Evolutionary conservation across 2,888 invertebrate species (phyloP).

Genomic region (Erebia epiphron): DNA sequence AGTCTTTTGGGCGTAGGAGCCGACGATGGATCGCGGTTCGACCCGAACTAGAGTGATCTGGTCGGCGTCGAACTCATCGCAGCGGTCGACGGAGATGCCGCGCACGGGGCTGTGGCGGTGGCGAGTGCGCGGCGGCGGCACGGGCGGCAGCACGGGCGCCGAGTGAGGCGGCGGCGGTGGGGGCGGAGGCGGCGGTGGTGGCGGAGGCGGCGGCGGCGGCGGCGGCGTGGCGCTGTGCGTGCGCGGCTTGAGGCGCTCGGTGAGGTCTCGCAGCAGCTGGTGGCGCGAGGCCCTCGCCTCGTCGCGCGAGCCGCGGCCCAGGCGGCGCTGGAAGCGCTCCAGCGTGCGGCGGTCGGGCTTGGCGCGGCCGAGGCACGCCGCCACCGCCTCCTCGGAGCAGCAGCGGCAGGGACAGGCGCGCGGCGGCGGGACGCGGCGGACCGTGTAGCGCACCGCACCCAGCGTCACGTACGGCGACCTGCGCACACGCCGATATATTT

Average conservation of each 20-base stretch:
- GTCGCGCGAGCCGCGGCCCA: constrained; percentile 83
- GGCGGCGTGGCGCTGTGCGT: constrained; percentile 54
- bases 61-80: constrained; percentile 74
- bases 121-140: constrained; percentile 79
- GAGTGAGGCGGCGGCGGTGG: constrained; percentile 73
- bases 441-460: constrained; percentile 88
- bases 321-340: constrained; percentile 92
- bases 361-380: constrained; percentile 79
- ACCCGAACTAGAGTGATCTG: constrained; percentile 81
- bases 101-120: constrained; percentile 79
- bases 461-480: constrained; percentile 85
- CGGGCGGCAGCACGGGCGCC: constrained; percentile 81
- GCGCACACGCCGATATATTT: constrained; percentile 64
- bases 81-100: constrained; percentile 74
- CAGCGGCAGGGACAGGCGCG: constrained; percentile 82
- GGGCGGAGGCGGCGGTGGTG: constrained; percentile 69
- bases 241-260: constrained; percentile 89
- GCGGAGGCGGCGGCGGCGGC: constrained; percentile 67
- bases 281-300: constrained; percentile 76
- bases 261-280: constrained; percentile 91
- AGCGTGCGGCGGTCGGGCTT: constrained; percentile 86
- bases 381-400: constrained; percentile 81
- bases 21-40: constrained; percentile 83
- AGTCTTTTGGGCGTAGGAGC: constrained; percentile 85
- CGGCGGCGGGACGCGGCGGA: constrained; percentile 85